Base-by-base conservation (phyloP, 2,888 invertebrate genomes). In the Coenonympha glycerion region DNA sequence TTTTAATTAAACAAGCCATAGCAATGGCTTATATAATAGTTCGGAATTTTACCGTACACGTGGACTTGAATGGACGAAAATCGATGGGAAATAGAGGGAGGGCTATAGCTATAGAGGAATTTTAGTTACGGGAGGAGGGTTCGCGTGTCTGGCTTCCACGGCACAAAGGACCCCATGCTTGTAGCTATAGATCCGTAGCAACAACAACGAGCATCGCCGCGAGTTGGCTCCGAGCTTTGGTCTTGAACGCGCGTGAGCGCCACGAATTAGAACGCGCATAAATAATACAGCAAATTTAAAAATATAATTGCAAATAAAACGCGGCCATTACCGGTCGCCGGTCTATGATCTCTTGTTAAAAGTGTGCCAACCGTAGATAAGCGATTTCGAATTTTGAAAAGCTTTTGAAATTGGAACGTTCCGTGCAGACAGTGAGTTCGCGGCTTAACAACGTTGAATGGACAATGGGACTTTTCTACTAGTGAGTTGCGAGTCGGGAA, bases 161-260 rank as follows among this genome's bases (percentile, higher is more conserved):
- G 66, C 67, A 83, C 80, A 83, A 84, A 78, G 73, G 79, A 73
- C 74, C 75, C 79, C 76, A 73, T 79, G 68, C 61, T 68, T 59
- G 60, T 77, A 78, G 73, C 62, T 78, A 79, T 79, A 76, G 63
- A 52, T 76, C 69, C 76, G 68, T 69, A 63, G 66, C 59, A 63
- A 64, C 63, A 61, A 61, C 62, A 59, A 57, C 66, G 69, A 68
- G 67, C 70, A 54, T 69, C 64, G 65, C 74, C 69, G 76, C 78
- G 86, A 87, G 86, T 87, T 79, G 75, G 69, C 75, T 73, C 64
- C 76, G 74, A 75, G 83, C 86, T 73, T 75, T 76, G 68, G 82
- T 68, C 74, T 74, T 73, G 86, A 77, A 73, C 84, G 84, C 82
- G 82, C 86, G 86, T 74, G 79, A 65, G 73, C 71, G 69, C 62